These are phyloP conservation scores for Bostrychus sinensis DNA, from an alignment of 2,113 vertebrate genomes.

Conservation along the genomic window DNA sequence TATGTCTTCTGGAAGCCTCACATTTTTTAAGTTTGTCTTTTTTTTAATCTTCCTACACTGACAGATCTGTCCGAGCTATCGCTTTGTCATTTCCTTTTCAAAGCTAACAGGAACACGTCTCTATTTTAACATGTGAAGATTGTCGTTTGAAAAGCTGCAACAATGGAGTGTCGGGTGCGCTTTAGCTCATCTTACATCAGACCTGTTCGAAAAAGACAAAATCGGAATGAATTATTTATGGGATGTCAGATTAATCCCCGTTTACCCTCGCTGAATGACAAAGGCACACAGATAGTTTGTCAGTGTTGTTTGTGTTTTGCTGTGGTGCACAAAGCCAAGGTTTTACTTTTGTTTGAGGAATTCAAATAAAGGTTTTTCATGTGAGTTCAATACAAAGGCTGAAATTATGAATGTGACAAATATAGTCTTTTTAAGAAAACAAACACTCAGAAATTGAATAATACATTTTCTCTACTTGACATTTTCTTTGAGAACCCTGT, in stretches of 20 bases:
- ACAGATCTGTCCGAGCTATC: constrained; percentile 22
- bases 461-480: not conserved
- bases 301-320: constrained; percentile 21
- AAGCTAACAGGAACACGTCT: constrained; percentile 42
- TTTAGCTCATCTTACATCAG: constrained; percentile 59
- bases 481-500: not conserved
- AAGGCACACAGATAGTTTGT: constrained; percentile 31
- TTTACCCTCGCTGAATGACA: constrained; percentile 58
- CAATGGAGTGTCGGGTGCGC: constrained; percentile 29
- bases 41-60: constrained; percentile 4
- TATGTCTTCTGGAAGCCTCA: constrained; percentile 10
- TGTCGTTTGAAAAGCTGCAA: constrained; percentile 11
- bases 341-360: constrained; percentile 13
- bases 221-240: constrained; percentile 68
- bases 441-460: not conserved
- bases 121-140: constrained; percentile 40
- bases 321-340: constrained; percentile 22
- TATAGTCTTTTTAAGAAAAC: not conserved
- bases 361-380: constrained; percentile 18
- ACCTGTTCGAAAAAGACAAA: constrained; percentile 53
- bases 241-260: constrained; percentile 56
- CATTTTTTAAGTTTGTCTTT: constrained; percentile 9
- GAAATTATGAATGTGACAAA: not conserved
- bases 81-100: constrained; percentile 54
- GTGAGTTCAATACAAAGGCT: constrained; percentile 2